Conservation (phyloP, 2,113 vertebrate species). For the Colossoma macropomum region DNA sequence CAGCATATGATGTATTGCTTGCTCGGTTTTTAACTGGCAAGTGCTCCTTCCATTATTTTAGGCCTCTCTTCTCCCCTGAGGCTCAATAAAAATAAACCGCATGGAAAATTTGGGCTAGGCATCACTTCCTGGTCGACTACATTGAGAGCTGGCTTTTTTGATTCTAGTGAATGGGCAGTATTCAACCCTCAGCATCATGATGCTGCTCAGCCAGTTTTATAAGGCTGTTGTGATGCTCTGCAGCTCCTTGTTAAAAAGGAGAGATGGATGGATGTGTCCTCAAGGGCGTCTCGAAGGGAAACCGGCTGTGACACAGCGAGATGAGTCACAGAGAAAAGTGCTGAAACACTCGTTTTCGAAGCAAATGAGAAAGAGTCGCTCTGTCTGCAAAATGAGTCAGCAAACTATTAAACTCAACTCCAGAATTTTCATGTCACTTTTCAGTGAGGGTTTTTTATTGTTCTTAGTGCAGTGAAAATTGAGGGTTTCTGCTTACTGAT, state of each 20-base stretch:
- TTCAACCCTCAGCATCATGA: constrained; percentile 15
- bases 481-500: constrained; percentile 44
- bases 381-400: constrained; percentile 57
- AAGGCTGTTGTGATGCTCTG: constrained; percentile 32
- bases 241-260: constrained; percentile 36
- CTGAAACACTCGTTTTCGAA: constrained; percentile 65
- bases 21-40: not conserved
- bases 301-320: constrained; percentile 65
- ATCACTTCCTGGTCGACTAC: not conserved
- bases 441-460: constrained; percentile 48
- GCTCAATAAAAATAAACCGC: not conserved
- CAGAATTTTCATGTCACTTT: constrained; percentile 50
- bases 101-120: not conserved
- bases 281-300: constrained; percentile 56
- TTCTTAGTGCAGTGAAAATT: constrained; percentile 46
- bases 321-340: constrained; percentile 70
- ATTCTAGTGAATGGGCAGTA: not conserved
- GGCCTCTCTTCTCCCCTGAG: not conserved
- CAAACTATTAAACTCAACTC: constrained; percentile 52
- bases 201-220: constrained; percentile 27
- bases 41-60: not conserved
- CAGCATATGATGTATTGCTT: not conserved
- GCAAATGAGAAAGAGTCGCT: constrained; percentile 46
- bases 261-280: constrained; percentile 57
- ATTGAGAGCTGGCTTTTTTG: not conserved